A percentile compares a stretch with the other conserved stretches of the same genome.
Conservation (phyloP, 2,797 vertebrate genomes). For the Erpetoichthys calabaricus region DNA sequence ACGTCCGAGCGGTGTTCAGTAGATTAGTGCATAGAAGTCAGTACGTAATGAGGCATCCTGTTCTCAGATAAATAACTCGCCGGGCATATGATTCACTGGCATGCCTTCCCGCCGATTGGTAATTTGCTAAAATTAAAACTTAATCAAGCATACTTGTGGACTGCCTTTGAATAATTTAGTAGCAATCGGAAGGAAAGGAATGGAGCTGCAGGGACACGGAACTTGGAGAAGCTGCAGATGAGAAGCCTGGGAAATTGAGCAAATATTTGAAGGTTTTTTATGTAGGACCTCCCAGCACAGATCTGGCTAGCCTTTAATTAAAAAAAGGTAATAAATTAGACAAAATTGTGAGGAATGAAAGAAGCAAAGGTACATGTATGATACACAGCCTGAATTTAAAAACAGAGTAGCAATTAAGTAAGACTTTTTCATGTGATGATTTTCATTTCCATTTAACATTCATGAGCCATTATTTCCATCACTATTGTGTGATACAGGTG, state of each 20-base stretch:
- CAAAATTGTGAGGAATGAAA: too few species aligned
- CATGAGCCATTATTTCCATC: too few species aligned
- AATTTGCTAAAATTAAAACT: slow-evolving; percentile 87
- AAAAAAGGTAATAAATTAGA: too few species aligned
- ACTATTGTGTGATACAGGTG: too few species aligned
- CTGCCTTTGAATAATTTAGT: slow-evolving; percentile 73
- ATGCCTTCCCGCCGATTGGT: slow-evolving; percentile 50
- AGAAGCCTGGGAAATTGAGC: slow-evolving; percentile 1
- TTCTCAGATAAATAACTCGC: slow-evolving; percentile 61
- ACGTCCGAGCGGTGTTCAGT: slow-evolving; percentile 43
- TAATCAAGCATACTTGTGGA: slow-evolving; percentile 71
- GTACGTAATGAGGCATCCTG: slow-evolving; percentile 31
- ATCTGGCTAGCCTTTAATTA: not conserved
- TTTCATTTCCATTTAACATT: too few species aligned
- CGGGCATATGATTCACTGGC: slow-evolving; percentile 52
- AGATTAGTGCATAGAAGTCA: slow-evolving; percentile 41
- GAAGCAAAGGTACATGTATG: too few species aligned
- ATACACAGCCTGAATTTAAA: too few species aligned
- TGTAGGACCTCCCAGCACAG: not conserved
- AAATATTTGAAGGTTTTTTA: slow-evolving; percentile 4
- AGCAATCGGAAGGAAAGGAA: slow-evolving; percentile 21
- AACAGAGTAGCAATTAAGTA: too few species aligned
- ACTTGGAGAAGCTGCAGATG: slow-evolving; percentile 1
- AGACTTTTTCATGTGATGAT: too few species aligned
- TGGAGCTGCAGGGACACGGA: slow-evolving; percentile 5